Percentiles rank a stretch among this genome's conserved stretches.
Evolutionary conservation across 2,888 invertebrate species (phyloP).

Genomic region (Chironomus tentans): DNA sequence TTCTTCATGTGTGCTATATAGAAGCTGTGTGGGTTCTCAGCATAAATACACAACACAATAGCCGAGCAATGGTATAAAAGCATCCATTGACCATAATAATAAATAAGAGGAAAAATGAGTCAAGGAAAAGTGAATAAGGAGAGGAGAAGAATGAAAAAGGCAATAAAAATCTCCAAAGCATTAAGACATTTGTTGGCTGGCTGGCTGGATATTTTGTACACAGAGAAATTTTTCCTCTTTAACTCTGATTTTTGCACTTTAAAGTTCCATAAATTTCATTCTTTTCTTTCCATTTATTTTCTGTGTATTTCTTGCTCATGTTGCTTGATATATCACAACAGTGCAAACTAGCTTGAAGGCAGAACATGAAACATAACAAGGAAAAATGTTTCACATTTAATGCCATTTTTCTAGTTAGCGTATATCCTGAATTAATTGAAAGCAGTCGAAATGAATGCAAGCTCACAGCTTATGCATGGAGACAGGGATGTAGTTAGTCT

Average conservation of each 20-base stretch:
- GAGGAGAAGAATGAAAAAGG: not conserved
- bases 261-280: not conserved
- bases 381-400: too few species aligned
- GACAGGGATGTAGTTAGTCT: too few species aligned
- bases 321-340: not conserved
- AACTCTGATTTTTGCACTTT: not conserved
- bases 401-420: too few species aligned
- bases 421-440: too few species aligned
- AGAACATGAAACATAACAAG: not conserved
- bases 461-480: too few species aligned
- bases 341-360: not conserved
- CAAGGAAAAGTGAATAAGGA: not conserved
- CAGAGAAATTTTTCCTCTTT: not conserved
- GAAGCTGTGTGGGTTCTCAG: not conserved
- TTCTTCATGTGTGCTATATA: not conserved
- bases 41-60: not conserved
- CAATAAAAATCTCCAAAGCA: not conserved
- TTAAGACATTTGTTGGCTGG: not conserved
- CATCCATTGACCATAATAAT: not conserved
- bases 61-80: not conserved
- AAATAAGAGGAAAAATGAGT: not conserved
- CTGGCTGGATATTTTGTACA: not conserved
- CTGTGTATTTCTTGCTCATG: not conserved
- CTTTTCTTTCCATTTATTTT: not conserved
- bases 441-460: too few species aligned